Percentiles rank a stretch among this genome's conserved stretches.
These are phyloP conservation scores for Metallyticus violacea DNA, from an alignment of 2,888 invertebrate genomes.

Conservation along the genomic window DNA sequence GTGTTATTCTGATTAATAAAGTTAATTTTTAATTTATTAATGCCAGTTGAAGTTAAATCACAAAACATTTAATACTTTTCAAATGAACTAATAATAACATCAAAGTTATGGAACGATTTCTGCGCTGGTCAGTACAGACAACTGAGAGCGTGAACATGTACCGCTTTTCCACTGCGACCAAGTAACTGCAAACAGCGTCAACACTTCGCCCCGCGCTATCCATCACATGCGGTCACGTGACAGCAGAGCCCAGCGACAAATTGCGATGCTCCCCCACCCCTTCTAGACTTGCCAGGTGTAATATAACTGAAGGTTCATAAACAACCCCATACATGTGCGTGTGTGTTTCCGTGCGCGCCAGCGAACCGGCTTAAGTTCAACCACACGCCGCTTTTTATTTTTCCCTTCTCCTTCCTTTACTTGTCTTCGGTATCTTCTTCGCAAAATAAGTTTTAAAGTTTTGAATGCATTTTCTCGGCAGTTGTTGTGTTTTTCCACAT, in stretches of 20 bases:
- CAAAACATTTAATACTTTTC: no score
- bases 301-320: neutral
- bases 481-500: neutral
- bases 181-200: neutral
- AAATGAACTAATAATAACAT: no score
- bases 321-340: neutral
- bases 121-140: no score
- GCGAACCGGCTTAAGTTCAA: neutral
- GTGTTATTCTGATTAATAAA: no score
- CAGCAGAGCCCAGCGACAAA: neutral
- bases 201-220: neutral
- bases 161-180: neutral
- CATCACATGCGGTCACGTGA: neutral
- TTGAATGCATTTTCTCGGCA: neutral
- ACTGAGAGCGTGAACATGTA: neutral
- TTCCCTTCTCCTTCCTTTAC: neutral
- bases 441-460: constrained; percentile 9
- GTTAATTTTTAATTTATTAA: no score
- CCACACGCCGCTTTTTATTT: neutral
- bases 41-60: no score
- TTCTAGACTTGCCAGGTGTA: neutral
- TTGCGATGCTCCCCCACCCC: neutral
- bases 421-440: neutral
- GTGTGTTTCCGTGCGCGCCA: neutral
- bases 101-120: no score